Evolutionary conservation across 2,113 vertebrate species (phyloP).

Genomic region (Lathamus discolor): DNA sequence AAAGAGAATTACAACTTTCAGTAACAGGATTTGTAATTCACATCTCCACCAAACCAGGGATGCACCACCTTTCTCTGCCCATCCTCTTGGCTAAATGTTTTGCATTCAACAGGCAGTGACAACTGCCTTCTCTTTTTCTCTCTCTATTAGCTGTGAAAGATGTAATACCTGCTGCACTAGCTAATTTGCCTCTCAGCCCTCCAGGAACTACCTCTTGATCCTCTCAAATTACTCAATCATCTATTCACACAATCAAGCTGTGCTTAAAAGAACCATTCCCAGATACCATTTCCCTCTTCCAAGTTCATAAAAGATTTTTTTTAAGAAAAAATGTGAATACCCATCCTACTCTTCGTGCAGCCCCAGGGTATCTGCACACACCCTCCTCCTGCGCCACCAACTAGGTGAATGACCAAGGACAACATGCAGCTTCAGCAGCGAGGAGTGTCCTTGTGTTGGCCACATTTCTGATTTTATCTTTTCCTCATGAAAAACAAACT

Average conservation of each 20-base stretch:
- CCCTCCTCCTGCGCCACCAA: rapidly evolving
- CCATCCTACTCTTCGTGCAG: neutral
- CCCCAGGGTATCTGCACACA: neutral
- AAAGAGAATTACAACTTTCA: neutral
- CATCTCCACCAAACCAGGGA: neutral
- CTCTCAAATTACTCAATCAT: neutral
- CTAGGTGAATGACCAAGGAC: rapidly evolving
- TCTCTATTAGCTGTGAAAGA: neutral
- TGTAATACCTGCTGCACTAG: neutral
- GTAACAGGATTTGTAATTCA: neutral
- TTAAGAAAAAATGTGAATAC: neutral
- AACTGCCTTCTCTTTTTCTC: neutral
- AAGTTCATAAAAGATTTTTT: neutral
- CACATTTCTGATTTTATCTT: neutral
- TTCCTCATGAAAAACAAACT: neutral
- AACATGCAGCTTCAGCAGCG: neutral
- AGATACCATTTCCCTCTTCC: neutral
- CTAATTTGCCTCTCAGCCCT: neutral
- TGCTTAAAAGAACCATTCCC: neutral
- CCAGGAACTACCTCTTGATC: neutral
- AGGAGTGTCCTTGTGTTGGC: neutral
- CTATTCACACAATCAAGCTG: neutral
- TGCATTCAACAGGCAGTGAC: neutral
- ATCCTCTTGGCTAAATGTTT: neutral
- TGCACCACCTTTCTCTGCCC: neutral